Evolutionary conservation across 1,140 invertebrate genomes (phyloP), one percentile per base, ranked within the genome.

Genomic region (Brachionus rotundiformis): DNA sequence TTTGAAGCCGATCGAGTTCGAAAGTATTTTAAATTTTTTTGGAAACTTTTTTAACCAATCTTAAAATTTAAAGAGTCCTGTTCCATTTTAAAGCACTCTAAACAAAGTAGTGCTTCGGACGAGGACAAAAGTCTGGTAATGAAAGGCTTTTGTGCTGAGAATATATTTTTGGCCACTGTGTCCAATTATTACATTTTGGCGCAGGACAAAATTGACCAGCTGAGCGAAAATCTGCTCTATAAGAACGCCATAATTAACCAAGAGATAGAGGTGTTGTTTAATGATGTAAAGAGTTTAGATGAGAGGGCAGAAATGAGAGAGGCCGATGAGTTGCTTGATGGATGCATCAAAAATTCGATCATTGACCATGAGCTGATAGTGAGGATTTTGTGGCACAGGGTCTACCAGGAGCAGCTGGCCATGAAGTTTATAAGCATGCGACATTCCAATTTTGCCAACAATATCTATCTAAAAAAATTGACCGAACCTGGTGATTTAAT

Each of bases 381-480:
- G 4, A 54, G 27, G 2, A 63, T 79, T n/a, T 63, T 79, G 36
- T 79, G 47, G 47, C 47, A 63, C 31, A 19, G 76, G 59, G 59
- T 79, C 41, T 79, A 79, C 41, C 25, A 79, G 1, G 76, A 79
- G 33, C 76, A 44, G 27, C n/a, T 63, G 16, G 76, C 59, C 1
- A 63, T 79, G 47, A 79, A 79, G 16, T 79, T 79, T 63, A 79
- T 79, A 11, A 79, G 76, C 33, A 79, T 79, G 47, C 29, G 76
- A 19, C 59, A 79, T 59, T 79, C 76, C 0, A 79, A 63, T 41
- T 79, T 23, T 63, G 76, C 76, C 11, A 73, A 73, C 36, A 33
- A 71, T 39, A 16, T 19, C 19, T 36, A 16, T 39, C 36, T 71
- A 10, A 39, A 71, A n/a, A 71, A 71, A 71, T n/a, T n/a, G n/a